Evolutionary conservation across 2,888 invertebrate genomes (phyloP).

Genomic region (Ferrisia virgata): DNA sequence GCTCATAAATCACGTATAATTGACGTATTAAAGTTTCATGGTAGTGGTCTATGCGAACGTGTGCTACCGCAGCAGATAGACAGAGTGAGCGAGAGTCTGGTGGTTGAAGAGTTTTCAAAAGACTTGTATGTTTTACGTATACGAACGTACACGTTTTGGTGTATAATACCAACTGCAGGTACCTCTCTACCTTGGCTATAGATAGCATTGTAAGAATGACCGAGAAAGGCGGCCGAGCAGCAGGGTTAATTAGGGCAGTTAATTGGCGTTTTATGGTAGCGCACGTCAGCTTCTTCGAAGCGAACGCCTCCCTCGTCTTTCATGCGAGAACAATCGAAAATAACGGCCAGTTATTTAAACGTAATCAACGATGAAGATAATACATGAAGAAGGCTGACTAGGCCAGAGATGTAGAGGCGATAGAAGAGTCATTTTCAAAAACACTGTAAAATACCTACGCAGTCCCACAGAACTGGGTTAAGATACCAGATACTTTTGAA

Average conservation of each 20-base stretch:
- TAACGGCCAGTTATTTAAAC: not conserved
- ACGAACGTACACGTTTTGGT: not conserved
- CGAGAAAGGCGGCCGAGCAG: too few species aligned
- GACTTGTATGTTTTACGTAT: too few species aligned
- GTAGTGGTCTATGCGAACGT: not conserved
- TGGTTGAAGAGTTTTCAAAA: conserved; percentile 14
- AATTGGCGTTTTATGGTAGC: not conserved
- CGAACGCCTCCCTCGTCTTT: not conserved
- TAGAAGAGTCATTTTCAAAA: not conserved
- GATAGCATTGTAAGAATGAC: too few species aligned
- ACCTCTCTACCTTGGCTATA: not conserved
- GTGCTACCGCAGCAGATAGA: too few species aligned
- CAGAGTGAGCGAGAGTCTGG: not conserved
- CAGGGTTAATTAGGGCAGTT: conserved; percentile 3
- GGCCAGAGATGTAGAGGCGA: not conserved
- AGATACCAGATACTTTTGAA: not conserved
- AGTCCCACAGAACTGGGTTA: not conserved
- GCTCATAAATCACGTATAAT: conserved; percentile 23
- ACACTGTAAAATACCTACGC: not conserved
- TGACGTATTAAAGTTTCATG: conserved; percentile 19
- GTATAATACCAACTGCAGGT: not conserved
- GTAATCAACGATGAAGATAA: conserved; percentile 18
- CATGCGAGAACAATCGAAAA: not conserved
- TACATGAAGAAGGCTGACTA: not conserved
- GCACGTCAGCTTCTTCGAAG: not conserved